Evolutionary conservation across 2,888 invertebrate genomes (phyloP), one percentile per base, ranked within the genome.

Genomic region (Plebejus anna): DNA sequence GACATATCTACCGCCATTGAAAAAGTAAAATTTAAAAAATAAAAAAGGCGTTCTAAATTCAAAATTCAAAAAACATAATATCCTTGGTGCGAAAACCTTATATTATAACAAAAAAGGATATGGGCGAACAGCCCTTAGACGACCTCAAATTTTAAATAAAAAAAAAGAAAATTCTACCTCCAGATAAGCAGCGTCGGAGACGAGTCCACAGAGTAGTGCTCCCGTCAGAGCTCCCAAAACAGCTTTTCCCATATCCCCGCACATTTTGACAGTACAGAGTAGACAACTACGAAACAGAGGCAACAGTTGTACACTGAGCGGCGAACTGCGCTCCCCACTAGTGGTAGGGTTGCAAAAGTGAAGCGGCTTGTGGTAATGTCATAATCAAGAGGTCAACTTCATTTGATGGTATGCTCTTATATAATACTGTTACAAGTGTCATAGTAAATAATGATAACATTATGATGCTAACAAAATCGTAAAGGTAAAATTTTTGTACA

Each of bases 171-270:
- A 73, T 42, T 84, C 82, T 79, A 93, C 94, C 86, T 93, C 90
- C 81, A 92, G 84, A 83, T 93, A 94, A 4, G 94, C 92, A n/a
- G 92, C 93, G 78, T 93, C 91, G 11, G 92, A 92, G 28, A 90
- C 92, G 22, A 93, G 80, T 4, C 89, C 90, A 82, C 90, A 92
- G 59, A 93, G 86, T 66, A 94, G 82, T n/a, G 92, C 94, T 1
- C 91, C 90, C 0, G 94, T 92, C 38, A 94, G 86, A 79, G 93
- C 94, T 77, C 94, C 81, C 83, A 93, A 80, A 55, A 94, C 94
- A 0, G 94, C 94, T 80, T 93, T 94, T 42, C 94, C 94, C 92
- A 92, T 93, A 82, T 92, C 92, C 77, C 94, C 94, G 80, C 94
- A 94, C 94, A 94, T 94, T 81, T 82, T 89, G 79, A 22, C 2